These are phyloP conservation scores for Nomada ferruginata DNA, from an alignment of 2,888 invertebrate genomes.

Conservation along the genomic window DNA sequence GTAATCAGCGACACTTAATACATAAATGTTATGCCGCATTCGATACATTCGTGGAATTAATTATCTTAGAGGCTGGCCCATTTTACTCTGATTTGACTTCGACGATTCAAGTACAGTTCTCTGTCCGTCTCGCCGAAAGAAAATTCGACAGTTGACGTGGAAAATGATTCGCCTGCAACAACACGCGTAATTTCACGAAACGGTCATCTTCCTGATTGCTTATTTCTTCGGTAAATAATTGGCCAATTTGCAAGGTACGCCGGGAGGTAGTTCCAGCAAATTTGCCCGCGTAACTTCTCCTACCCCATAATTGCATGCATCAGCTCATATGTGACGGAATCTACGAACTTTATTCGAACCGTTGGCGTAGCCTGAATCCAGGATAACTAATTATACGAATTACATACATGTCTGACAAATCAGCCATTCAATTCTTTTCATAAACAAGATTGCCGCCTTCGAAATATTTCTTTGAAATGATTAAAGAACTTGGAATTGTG, in stretches of 20 bases:
- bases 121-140: not conserved
- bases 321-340: slow-evolving; percentile 24
- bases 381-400: slow-evolving; percentile 11
- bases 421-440: not conserved
- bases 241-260: slow-evolving; percentile 59
- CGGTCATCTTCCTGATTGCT: slow-evolving; percentile 59
- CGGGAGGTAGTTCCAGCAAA: slow-evolving; percentile 41
- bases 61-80: not conserved
- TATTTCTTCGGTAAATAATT: slow-evolving; percentile 71
- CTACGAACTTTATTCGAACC: slow-evolving; percentile 35
- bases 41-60: not conserved
- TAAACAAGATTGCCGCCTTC: too few relatives aligned
- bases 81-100: not conserved
- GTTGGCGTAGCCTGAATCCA: slow-evolving; percentile 11
- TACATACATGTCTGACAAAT: not conserved
- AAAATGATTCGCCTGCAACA: not conserved
- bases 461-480: too few relatives aligned
- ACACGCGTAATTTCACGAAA: slow-evolving; percentile 11
- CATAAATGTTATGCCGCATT: too few relatives aligned
- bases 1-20: not conserved
- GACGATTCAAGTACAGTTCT: not conserved
- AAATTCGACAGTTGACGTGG: not conserved
- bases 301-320: slow-evolving; percentile 49
- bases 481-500: too few relatives aligned
- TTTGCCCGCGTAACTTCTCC: slow-evolving; percentile 52